Conservation (phyloP, 2,888 invertebrate genomes). For the Oligia latruncula region DNA sequence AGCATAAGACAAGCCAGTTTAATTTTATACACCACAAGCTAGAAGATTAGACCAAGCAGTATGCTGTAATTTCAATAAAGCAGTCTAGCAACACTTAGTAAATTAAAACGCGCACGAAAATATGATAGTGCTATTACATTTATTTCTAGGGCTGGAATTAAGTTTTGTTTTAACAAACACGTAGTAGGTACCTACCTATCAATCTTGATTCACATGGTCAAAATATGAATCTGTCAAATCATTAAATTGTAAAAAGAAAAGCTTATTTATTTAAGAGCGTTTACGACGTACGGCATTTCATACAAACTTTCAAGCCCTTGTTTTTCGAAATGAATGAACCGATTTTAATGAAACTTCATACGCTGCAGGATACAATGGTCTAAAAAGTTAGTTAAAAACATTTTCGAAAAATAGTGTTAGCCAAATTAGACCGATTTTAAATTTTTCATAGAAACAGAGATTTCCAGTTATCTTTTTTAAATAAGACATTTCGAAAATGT, state of each 20-base stretch:
- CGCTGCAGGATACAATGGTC: too few relatives aligned
- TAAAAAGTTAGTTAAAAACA: too few relatives aligned
- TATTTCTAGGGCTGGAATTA: background rate
- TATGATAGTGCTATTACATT: background rate
- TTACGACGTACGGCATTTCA: too few relatives aligned
- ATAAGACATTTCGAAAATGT: too few relatives aligned
- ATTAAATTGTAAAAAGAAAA: background rate
- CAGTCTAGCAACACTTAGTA: conserved; percentile 7
- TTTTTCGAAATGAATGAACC: too few relatives aligned
- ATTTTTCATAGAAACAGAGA: too few relatives aligned
- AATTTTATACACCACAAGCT: conserved; percentile 53
- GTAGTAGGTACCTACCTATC: background rate
- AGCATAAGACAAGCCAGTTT: conserved; percentile 31
- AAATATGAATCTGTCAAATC: background rate
- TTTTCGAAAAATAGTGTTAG: too few relatives aligned
- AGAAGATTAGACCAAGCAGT: conserved; percentile 35
- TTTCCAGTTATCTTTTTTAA: too few relatives aligned
- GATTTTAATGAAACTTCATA: too few relatives aligned
- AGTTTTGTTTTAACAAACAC: background rate
- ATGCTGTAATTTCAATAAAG: conserved; percentile 40
- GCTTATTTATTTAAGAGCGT: background rate
- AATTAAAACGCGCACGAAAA: conserved; percentile 10
- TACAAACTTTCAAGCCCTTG: too few relatives aligned
- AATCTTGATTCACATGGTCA: background rate
- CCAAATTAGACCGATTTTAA: too few relatives aligned